Conservation (phyloP, 2,797 vertebrate genomes). For the Fistularia commersonii region DNA sequence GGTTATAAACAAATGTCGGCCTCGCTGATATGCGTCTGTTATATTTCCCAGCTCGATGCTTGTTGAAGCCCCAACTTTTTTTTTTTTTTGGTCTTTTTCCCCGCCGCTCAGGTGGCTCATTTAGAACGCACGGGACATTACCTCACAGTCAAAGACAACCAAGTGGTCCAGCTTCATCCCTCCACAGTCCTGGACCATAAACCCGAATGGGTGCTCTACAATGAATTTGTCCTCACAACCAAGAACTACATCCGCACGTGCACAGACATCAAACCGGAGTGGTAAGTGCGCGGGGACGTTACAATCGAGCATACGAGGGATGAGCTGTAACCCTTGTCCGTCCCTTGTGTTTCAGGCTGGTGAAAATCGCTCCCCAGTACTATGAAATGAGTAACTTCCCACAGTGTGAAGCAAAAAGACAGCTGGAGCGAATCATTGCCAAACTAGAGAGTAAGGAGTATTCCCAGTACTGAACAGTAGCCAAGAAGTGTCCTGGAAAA, state of each 20-base stretch:
- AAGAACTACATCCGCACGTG: slow-evolving; percentile 99
- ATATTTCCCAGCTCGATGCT: too few species aligned
- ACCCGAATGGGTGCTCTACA: slow-evolving; percentile 98
- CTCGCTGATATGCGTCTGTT: too few species aligned
- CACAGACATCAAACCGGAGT: slow-evolving; percentile 97
- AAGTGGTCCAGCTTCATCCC: slow-evolving; percentile 96
- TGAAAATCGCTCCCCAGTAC: slow-evolving; percentile 95
- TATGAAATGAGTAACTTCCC: slow-evolving; percentile 98
- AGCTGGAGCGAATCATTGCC: slow-evolving; percentile 94
- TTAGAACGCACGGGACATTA: slow-evolving; percentile 97
- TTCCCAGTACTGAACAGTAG: slow-evolving; percentile 84
- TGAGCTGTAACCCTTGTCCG: background rate
- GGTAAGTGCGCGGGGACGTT: slow-evolving; percentile 71
- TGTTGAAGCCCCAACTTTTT: background rate
- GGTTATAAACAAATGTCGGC: too few species aligned
- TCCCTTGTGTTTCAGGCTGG: slow-evolving; percentile 78
- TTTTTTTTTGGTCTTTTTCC: background rate
- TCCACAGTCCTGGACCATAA: slow-evolving; percentile 98
- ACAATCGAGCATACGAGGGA: background rate
- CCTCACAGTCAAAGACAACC: slow-evolving; percentile 98
- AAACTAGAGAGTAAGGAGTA: slow-evolving; percentile 97
- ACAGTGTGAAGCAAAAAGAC: slow-evolving; percentile 95
- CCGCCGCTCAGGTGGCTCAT: slow-evolving; percentile 84
- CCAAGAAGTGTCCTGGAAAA: slow-evolving; percentile 47
- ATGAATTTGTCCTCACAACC: slow-evolving; percentile 97